These are phyloP conservation scores for Brachyptera risi DNA, from an alignment of 2,888 invertebrate species.

Conservation along the genomic window DNA sequence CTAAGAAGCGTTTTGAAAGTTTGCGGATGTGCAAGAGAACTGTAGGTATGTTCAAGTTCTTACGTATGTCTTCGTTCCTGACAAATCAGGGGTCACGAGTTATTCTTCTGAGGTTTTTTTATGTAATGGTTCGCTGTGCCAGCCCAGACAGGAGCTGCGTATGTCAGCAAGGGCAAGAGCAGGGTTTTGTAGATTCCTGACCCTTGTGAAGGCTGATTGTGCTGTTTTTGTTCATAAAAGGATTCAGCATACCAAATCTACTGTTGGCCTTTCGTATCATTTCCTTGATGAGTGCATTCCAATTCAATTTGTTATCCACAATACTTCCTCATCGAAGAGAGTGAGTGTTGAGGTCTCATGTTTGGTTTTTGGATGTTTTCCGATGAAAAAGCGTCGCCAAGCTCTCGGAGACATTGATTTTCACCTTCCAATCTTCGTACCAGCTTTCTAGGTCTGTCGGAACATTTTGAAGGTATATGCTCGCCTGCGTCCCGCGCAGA, in stretches of 20 bases:
- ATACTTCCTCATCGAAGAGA: neutral
- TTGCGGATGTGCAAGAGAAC: no score
- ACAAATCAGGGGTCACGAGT: no score
- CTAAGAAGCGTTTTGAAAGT: no score
- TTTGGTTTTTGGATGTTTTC: neutral
- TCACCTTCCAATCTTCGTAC: slow-evolving; percentile 27
- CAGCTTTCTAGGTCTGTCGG: slow-evolving; percentile 11
- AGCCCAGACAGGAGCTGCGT: neutral
- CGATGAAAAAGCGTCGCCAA: slow-evolving; percentile 25
- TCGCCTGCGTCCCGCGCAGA: neutral
- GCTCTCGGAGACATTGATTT: slow-evolving; percentile 28
- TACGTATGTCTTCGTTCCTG: no score
- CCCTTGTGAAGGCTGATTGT: neutral
- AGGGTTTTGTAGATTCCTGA: neutral
- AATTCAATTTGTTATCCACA: neutral
- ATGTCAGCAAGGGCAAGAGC: neutral
- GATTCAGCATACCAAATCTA: neutral
- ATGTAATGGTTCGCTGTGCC: neutral
- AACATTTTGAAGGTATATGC: slow-evolving; percentile 12
- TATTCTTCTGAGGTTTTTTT: neutral
- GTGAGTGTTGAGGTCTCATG: neutral
- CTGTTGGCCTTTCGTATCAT: neutral
- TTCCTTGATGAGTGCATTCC: neutral
- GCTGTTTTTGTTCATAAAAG: neutral
- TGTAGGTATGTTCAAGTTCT: no score